Evolutionary conservation across 2,113 vertebrate species (phyloP), one percentile per base, ranked within the genome.

Genomic region (Ifrita kowaldi): DNA sequence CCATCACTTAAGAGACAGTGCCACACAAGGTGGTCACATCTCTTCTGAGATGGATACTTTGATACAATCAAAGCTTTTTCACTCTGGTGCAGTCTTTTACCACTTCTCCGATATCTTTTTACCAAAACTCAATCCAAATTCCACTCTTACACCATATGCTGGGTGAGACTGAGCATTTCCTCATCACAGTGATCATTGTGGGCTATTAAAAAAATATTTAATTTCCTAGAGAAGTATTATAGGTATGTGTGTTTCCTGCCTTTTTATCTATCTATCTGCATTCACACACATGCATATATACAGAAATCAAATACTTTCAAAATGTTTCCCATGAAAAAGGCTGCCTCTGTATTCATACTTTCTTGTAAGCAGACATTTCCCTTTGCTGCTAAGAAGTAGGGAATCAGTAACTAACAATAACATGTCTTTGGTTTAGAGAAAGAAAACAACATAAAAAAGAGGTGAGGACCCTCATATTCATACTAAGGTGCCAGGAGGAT

Each of bases 131-230:
- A 47, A 21, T 68, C 16, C 11, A 80, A 76, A 80, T 80, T 87
- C 9, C 3, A 37, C 11, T 42, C 18, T 16, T 68, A 52, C 13
- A 67, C 3, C 3, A 41, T 41, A 37, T 2, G 2, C 2, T 10
- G 28, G 6, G 24, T 67, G 39, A 88, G 20, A 57, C 16, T 32
- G 27, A 79, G 3, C 5, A 26, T 90, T 82, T 92, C n/a, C 19
- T 69, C 50, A 44, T 32, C 20, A 57, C n/a, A 75, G 7, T 20
- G 13, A 75, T 62, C 8, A 27, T 5, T 53, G 16, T 67, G 11
- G 8, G 39, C 7, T 41, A 32, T 67, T 81, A 56, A 50, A 64
- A 87, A 63, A 76, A 46, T 7, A 32, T 42, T 68, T 65, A 17
- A 7, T 71, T 91, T 50, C 13, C 12, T 41, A 19, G 24, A 52